Evolutionary conservation across 1,140 invertebrate species (phyloP).

Genomic region (Heliconius eleuchia): DNA sequence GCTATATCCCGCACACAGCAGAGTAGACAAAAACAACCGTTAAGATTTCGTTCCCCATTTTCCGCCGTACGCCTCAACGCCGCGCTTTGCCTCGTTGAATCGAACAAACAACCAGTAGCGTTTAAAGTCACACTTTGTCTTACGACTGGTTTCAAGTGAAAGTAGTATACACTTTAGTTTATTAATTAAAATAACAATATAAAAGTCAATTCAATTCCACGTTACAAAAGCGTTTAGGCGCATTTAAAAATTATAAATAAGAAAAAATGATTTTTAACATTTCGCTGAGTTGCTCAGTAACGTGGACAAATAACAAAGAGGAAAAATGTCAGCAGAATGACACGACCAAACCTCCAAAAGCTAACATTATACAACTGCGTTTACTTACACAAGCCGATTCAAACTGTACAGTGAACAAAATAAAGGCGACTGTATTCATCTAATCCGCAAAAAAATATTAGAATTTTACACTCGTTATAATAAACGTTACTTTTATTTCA

Average conservation of each 20-base stretch:
- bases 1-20: no score
- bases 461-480: slow-evolving; percentile 8
- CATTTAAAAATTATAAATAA: slow-evolving; percentile 7
- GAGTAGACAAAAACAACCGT: no score
- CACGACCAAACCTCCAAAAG: slow-evolving; percentile 17
- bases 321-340: slow-evolving; percentile 32
- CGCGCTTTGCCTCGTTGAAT: no score
- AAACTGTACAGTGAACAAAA: background rate
- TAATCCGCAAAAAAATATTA: slow-evolving; percentile 2
- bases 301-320: slow-evolving; percentile 28
- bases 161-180: background rate
- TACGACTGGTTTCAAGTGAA: no score
- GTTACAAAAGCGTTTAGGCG: background rate
- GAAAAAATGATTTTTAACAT: slow-evolving; percentile 13
- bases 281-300: slow-evolving; percentile 16
- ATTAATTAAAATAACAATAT: background rate
- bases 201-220: background rate
- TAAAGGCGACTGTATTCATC: background rate
- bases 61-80: no score
- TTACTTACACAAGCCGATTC: slow-evolving; percentile 12
- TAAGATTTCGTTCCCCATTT: no score
- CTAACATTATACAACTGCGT: slow-evolving; percentile 14
- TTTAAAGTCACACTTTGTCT: no score
- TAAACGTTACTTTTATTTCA: slow-evolving; percentile 5
- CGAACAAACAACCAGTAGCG: no score